Conservation (phyloP, 2,113 vertebrate genomes). For the Sphyrna mokarran region DNA sequence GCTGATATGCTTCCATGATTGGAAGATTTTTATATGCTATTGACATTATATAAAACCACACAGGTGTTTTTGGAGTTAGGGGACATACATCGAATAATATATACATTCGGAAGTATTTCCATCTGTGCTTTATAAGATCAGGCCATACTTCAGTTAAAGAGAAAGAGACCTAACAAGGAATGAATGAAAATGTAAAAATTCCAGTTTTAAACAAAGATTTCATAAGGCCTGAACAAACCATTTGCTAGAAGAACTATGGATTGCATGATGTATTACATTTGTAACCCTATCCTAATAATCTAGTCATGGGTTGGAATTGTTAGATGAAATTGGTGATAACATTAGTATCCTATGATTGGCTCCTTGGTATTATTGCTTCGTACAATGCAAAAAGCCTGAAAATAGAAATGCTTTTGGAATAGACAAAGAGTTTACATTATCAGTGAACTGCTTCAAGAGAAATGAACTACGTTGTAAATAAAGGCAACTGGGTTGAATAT, state of each 20-base stretch:
- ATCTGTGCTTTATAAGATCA: neutral
- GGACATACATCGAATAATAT: slow-evolving; percentile 14
- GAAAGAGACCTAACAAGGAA: neutral
- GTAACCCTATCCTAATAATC: neutral
- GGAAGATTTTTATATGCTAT: neutral
- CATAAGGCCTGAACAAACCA: neutral
- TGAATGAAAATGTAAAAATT: slow-evolving; percentile 26
- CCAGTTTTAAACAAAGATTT: slow-evolving; percentile 13
- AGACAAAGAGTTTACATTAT: neutral
- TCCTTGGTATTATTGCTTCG: neutral
- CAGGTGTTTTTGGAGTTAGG: neutral
- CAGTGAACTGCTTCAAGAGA: neutral
- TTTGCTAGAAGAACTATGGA: neutral
- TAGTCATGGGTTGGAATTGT: neutral
- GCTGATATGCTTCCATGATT: neutral
- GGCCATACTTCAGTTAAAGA: neutral
- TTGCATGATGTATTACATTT: slow-evolving; percentile 5
- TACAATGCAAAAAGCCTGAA: neutral
- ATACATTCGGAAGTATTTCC: neutral
- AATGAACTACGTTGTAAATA: neutral
- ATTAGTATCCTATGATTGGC: neutral
- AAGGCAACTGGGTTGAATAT: neutral
- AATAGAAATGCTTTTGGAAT: neutral
- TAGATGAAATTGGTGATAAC: neutral
- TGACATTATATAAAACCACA: neutral